A percentile compares a stretch with the other conserved stretches of the same genome.
Conservation (phyloP, 2,113 vertebrate genomes). For the Carollia perspicillata region DNA sequence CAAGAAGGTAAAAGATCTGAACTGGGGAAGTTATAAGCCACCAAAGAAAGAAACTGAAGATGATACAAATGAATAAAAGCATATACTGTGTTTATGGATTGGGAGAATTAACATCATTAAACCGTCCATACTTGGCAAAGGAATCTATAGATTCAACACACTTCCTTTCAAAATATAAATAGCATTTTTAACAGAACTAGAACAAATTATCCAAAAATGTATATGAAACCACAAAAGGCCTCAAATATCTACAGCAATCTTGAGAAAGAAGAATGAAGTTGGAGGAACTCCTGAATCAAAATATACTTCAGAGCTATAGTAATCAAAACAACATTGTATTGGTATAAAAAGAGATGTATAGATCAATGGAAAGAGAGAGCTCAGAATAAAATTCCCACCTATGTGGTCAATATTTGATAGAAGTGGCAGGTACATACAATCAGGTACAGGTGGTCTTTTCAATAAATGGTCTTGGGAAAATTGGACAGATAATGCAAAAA, state of each 20-base stretch:
- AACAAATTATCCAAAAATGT: not conserved
- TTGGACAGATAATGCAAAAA: not conserved
- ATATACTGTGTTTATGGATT: not conserved
- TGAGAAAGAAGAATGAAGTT: not conserved
- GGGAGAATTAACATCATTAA: not conserved
- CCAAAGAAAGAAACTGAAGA: not conserved
- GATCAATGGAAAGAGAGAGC: not conserved
- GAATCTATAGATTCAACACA: not conserved
- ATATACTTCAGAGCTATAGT: not conserved
- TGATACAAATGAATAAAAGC: not conserved
- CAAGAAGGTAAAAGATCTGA: not conserved
- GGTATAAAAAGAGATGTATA: not conserved
- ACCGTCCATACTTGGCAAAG: not conserved
- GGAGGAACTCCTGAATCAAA: not conserved
- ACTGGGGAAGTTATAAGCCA: not conserved
- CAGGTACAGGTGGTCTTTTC: not conserved
- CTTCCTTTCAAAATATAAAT: not conserved
- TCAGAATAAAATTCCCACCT: not conserved
- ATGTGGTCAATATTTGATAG: not conserved
- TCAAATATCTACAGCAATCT: not conserved
- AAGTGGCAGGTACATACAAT: not conserved
- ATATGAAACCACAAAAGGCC: not conserved
- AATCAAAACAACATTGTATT: not conserved
- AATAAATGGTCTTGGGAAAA: not conserved
- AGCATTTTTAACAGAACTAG: not conserved